Conservation (phyloP, 2,113 vertebrate species). For the Zosterops pallidus region DNA sequence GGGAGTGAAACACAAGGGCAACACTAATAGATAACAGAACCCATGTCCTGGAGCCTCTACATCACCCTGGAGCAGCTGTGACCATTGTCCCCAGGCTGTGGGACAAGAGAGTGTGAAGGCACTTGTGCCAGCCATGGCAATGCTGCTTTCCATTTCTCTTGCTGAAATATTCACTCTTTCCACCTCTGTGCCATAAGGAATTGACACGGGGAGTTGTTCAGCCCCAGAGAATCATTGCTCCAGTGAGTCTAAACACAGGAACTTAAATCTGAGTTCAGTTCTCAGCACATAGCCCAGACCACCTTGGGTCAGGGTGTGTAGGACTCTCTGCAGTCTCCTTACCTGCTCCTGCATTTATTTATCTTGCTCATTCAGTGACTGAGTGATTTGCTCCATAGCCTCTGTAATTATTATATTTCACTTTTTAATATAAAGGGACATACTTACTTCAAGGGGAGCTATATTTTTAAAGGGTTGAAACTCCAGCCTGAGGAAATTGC, state of each 20-base stretch:
- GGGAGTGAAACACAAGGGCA: not conserved
- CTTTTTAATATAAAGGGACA: not conserved
- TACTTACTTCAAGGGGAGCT: not conserved
- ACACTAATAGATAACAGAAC: not conserved
- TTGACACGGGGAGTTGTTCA: not conserved
- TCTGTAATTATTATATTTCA: not conserved
- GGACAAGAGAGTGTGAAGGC: slow-evolving; percentile 25
- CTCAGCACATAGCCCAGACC: not conserved
- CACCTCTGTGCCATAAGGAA: not conserved
- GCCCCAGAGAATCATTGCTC: not conserved
- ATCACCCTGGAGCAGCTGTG: not conserved
- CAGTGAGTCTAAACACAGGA: not conserved
- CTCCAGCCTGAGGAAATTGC: not conserved
- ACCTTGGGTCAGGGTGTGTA: not conserved
- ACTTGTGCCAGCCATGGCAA: not conserved
- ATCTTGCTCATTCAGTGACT: not conserved
- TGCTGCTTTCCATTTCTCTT: not conserved
- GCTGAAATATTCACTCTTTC: slow-evolving; percentile 23
- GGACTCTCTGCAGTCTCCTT: not conserved
- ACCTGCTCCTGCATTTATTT: not conserved
- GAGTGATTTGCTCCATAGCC: not conserved
- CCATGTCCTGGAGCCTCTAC: not conserved
- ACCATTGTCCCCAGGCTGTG: not conserved
- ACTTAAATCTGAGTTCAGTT: not conserved
- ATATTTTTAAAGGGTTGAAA: not conserved